phyloP scores from a whole-genome alignment of 2,797 vertebrate species.

The Megaceryle alcyon region DNA sequence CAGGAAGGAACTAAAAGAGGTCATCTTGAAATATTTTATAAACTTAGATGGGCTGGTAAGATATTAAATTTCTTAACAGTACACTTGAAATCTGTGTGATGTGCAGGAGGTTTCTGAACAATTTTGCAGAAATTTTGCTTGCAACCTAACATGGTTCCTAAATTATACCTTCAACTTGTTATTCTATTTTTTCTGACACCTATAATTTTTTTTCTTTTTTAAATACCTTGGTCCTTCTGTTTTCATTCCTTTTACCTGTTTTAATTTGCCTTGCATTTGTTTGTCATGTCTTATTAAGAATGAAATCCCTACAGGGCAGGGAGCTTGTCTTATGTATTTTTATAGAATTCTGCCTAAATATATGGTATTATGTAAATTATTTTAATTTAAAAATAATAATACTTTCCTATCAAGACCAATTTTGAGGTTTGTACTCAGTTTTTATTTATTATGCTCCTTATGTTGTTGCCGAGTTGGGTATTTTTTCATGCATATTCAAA shows the following conservation, averaged over 20 bases:
- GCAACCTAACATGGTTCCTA: neutral
- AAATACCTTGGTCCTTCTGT: neutral
- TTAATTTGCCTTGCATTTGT: neutral
- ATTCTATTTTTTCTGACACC: neutral
- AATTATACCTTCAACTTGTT: neutral
- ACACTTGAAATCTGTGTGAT: neutral
- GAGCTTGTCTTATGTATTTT: conserved; percentile 30
- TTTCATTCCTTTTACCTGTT: neutral
- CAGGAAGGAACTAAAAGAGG: neutral
- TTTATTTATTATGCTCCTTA: conserved; percentile 1
- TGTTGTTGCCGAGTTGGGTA: neutral
- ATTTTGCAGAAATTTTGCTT: neutral
- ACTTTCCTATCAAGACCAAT: conserved; percentile 11
- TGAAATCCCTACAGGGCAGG: neutral
- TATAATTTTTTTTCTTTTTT: neutral
- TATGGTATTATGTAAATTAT: neutral
- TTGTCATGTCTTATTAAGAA: conserved; percentile 13
- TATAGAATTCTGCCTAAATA: conserved; percentile 1
- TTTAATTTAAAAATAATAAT: conserved; percentile 37
- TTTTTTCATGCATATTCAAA: conserved; percentile 27
- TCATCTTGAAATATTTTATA: neutral
- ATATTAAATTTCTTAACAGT: neutral
- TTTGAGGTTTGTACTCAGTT: neutral
- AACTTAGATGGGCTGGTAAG: neutral
- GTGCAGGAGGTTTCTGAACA: neutral